These are phyloP conservation scores for Willisornis vidua DNA, from an alignment of 2,113 vertebrate genomes.

Conservation along the genomic window DNA sequence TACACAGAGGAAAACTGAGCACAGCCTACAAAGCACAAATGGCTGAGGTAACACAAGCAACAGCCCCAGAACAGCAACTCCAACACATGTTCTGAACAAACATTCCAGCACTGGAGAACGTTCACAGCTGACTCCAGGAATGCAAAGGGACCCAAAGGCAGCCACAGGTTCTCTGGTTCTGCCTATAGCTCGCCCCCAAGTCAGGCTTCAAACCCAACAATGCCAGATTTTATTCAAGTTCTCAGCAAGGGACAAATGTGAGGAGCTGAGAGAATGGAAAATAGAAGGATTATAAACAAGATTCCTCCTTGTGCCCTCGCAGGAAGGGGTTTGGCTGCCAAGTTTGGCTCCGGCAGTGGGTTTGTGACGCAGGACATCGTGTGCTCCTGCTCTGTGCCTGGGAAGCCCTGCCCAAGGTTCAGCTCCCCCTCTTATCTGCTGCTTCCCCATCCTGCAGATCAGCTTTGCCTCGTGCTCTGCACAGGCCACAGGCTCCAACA, in stretches of 20 bases:
- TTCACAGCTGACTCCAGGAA: constrained; percentile 42
- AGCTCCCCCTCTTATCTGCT: not conserved
- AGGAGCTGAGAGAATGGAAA: not conserved
- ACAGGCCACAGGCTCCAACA: not conserved
- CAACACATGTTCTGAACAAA: not conserved
- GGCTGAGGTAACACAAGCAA: constrained; percentile 8
- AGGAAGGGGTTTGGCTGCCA: not conserved
- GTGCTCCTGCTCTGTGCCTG: not conserved
- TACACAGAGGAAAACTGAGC: not conserved
- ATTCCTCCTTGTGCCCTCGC: not conserved
- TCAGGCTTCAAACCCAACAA: not conserved
- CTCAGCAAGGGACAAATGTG: not conserved
- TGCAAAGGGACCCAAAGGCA: not conserved
- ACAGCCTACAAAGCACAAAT: not conserved
- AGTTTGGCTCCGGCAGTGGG: not conserved
- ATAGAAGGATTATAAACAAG: not conserved
- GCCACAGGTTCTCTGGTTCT: not conserved
- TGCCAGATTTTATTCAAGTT: not conserved
- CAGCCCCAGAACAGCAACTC: not conserved
- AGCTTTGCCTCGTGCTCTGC: not conserved
- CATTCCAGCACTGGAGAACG: not conserved
- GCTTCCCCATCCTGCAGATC: not conserved
- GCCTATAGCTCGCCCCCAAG: not conserved
- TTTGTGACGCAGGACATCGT: not conserved
- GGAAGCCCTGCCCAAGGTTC: not conserved